Percentiles rank a stretch among this genome's conserved stretches.
phyloP scores from a whole-genome alignment of 1,140 invertebrate genomes.

The Drosophila funebris region DNA sequence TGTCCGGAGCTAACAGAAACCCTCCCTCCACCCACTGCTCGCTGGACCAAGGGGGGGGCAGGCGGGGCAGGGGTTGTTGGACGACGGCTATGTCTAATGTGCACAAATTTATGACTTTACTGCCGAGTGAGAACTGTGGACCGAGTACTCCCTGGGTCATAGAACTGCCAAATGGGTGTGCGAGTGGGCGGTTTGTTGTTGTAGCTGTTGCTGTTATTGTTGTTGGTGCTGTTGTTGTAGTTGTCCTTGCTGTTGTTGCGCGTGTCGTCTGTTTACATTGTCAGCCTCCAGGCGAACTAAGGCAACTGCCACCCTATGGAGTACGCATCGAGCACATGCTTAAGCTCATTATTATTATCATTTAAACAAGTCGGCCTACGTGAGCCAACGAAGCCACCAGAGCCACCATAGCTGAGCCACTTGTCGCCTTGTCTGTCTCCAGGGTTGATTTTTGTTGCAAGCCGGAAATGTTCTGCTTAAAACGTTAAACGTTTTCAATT shows the following conservation, averaged over 20 bases:
- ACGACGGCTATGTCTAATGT: conserved; percentile 81
- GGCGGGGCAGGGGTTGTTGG: conserved; percentile 23
- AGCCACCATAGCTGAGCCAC: conserved; percentile 33
- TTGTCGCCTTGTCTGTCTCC: conserved; percentile 47
- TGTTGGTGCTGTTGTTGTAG: conserved; percentile 28
- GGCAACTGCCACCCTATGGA: conserved; percentile 50
- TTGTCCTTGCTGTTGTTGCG: conserved; percentile 9
- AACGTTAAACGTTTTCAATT: conserved; percentile 78
- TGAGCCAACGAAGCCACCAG: conserved; percentile 24
- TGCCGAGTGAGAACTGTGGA: conserved; percentile 42
- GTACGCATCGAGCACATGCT: conserved; percentile 62
- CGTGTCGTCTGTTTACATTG: conserved; percentile 58
- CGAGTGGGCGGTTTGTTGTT: conserved; percentile 57
- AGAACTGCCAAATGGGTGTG: conserved; percentile 10
- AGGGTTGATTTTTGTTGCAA: conserved; percentile 51
- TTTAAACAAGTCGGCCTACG: conserved; percentile 78
- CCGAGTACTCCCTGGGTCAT: neutral
- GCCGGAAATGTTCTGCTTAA: conserved; percentile 53
- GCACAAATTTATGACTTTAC: conserved; percentile 83
- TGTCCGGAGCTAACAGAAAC: neutral
- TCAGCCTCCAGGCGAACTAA: conserved; percentile 42
- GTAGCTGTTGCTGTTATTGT: conserved; percentile 30
- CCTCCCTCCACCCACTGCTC: too few relatives aligned
- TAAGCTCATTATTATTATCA: conserved; percentile 82
- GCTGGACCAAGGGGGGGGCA: too few relatives aligned